Conservation (phyloP, 2,797 vertebrate genomes). For the Catharus ustulatus region DNA sequence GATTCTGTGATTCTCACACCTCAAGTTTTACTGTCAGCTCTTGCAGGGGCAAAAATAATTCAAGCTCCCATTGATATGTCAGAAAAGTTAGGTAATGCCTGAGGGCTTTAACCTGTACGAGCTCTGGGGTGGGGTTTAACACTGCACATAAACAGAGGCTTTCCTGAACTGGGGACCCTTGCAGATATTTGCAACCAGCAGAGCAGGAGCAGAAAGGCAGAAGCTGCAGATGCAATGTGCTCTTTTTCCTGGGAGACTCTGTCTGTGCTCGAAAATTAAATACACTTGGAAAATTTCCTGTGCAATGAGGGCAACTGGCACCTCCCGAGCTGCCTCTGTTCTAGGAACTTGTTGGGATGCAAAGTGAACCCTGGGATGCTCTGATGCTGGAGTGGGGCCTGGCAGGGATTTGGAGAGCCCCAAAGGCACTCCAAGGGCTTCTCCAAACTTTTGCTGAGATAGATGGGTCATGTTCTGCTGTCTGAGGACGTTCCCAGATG, state of each 20-base stretch:
- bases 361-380: not conserved
- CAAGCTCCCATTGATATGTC: not conserved
- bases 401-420: not conserved
- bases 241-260: not conserved
- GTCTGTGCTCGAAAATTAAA: not conserved
- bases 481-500: not conserved
- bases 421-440: not conserved
- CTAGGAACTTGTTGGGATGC: not conserved
- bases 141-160: not conserved
- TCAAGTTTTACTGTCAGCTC: not conserved
- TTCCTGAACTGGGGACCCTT: not conserved
- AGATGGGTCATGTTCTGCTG: not conserved
- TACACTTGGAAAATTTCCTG: not conserved
- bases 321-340: not conserved
- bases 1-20: not conserved
- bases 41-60: not conserved
- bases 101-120: not conserved
- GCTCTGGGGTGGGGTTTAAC: not conserved
- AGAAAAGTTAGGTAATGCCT: not conserved
- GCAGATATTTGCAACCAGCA: not conserved
- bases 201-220: not conserved
- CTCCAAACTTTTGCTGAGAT: not conserved
- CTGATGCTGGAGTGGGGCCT: not conserved
- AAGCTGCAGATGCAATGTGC: not conserved
- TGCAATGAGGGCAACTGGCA: not conserved